These are phyloP conservation scores for Dichetophora obliterata DNA, from an alignment of 2,888 invertebrate species.

Conservation along the genomic window DNA sequence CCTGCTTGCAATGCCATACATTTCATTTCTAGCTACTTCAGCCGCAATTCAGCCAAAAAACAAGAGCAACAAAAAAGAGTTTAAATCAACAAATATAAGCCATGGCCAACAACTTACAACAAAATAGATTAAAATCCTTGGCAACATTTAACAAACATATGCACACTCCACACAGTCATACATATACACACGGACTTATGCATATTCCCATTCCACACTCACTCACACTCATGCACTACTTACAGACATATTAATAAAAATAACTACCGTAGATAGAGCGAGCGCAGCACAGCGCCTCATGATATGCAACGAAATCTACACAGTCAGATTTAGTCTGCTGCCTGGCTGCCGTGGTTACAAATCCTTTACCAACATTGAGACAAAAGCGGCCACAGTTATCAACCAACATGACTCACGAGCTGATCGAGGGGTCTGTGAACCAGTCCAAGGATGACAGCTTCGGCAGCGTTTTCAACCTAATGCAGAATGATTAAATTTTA, in stretches of 20 bases:
- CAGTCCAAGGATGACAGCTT: not conserved
- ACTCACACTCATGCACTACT: not conserved
- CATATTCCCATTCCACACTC: too few relatives aligned
- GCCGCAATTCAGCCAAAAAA: not conserved
- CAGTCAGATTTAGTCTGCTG: not conserved
- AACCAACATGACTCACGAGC: not conserved
- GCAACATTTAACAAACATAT: not conserved
- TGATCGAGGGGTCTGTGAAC: not conserved
- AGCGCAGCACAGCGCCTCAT: not conserved
- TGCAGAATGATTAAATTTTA: slow-evolving; percentile 33
- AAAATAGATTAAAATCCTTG: slow-evolving; percentile 32
- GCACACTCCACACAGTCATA: not conserved
- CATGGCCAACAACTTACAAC: too few relatives aligned
- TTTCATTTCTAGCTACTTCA: not conserved
- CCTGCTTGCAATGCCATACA: too few relatives aligned
- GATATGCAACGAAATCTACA: slow-evolving; percentile 25
- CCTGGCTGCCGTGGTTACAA: slow-evolving; percentile 22
- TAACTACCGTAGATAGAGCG: not conserved
- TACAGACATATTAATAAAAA: not conserved
- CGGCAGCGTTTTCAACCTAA: not conserved
- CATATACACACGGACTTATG: not conserved
- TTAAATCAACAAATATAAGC: too few relatives aligned
- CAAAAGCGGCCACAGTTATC: slow-evolving; percentile 30
- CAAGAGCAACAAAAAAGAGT: slow-evolving; percentile 2
- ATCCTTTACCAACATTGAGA: not conserved